These are phyloP conservation scores for Poecile montanus DNA, from an alignment of 2,797 vertebrate species.

Conservation along the genomic window DNA sequence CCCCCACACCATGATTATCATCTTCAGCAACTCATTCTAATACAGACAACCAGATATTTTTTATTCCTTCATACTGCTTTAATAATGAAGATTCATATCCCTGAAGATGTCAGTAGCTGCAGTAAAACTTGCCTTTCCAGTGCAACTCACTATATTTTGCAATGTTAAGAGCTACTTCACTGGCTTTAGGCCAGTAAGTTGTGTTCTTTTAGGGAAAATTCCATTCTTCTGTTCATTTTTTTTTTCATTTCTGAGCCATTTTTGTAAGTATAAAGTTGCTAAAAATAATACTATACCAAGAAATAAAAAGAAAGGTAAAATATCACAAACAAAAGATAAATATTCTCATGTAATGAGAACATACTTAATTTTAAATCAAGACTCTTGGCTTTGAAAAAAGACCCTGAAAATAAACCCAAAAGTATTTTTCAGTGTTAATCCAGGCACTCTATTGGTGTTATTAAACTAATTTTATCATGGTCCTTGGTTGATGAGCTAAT, in stretches of 20 bases:
- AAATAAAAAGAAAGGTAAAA: neutral
- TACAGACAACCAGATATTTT: neutral
- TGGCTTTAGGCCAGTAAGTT: neutral
- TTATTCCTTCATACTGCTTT: neutral
- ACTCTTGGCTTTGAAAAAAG: neutral
- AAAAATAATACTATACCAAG: neutral
- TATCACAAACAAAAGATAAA: neutral
- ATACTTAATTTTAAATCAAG: neutral
- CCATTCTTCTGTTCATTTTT: neutral
- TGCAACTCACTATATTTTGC: neutral
- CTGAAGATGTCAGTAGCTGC: neutral
- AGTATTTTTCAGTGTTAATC: neutral
- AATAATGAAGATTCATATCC: neutral
- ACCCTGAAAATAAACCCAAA: neutral
- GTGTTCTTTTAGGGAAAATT: neutral
- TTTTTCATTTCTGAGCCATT: neutral
- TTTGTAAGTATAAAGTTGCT: neutral
- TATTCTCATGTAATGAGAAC: neutral
- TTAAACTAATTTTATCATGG: neutral
- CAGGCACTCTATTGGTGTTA: neutral
- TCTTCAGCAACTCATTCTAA: neutral
- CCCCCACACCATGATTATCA: accelerated
- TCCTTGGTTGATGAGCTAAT: neutral
- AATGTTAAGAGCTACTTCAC: neutral
- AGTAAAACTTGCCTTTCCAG: neutral